phyloP scores from a whole-genome alignment of 2,888 invertebrate species.

The Leucoma salicis region DNA sequence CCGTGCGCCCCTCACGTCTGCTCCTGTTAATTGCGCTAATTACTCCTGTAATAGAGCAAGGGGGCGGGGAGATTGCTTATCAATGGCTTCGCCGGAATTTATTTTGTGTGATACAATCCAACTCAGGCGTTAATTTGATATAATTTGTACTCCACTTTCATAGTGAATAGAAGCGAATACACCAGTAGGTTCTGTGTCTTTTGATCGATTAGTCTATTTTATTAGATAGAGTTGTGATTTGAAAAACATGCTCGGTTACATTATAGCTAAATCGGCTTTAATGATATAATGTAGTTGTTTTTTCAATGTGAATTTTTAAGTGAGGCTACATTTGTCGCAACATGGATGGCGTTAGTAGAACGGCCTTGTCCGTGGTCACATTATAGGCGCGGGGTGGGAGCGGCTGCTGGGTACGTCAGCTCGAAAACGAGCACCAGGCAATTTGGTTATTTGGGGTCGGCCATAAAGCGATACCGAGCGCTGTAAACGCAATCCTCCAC shows the following conservation, averaged over 20 bases:
- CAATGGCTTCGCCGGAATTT: conserved; percentile 71
- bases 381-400: conserved; percentile 43
- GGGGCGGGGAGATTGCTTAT: conserved; percentile 77
- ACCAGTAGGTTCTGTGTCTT: too few species aligned
- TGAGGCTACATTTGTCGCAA: too few species aligned
- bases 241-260: too few species aligned
- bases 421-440: conserved; percentile 65
- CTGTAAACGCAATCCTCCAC: conserved; percentile 82
- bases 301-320: too few species aligned
- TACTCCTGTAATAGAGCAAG: conserved; percentile 81
- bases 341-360: conserved; percentile 25
- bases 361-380: conserved; percentile 43
- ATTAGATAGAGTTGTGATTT: too few species aligned
- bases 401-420: conserved; percentile 44
- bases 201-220: too few species aligned
- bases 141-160: conserved; percentile 43
- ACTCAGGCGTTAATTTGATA: conserved; percentile 49
- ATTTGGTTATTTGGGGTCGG: conserved; percentile 81
- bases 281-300: too few species aligned
- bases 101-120: conserved; percentile 61
- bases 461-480: conserved; percentile 79
- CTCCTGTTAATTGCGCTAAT: conserved; percentile 82
- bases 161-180: conserved; percentile 3
- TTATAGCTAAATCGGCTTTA: too few species aligned
- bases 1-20: conserved; percentile 41